phyloP scores from a whole-genome alignment of 2,113 vertebrate species.

The Tauraco erythrolophus region DNA sequence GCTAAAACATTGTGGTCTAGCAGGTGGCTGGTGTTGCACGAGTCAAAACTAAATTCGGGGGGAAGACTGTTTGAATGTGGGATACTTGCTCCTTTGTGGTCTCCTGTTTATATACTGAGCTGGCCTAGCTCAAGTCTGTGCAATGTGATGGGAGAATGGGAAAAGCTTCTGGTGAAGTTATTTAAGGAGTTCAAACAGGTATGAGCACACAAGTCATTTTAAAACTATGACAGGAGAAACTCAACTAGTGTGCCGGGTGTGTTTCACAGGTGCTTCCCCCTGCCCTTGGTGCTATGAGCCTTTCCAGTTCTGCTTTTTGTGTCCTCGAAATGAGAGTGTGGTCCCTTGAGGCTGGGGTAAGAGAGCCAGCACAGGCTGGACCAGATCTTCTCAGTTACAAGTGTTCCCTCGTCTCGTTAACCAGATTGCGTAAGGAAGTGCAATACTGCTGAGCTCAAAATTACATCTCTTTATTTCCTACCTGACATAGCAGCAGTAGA shows the following conservation, averaged over 20 bases:
- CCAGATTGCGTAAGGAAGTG: background rate
- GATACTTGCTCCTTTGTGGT: background rate
- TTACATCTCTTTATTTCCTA: background rate
- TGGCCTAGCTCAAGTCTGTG: background rate
- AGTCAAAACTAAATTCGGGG: background rate
- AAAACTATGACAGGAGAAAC: background rate
- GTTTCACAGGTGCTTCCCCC: background rate
- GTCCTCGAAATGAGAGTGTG: rapidly evolving
- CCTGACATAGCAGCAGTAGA: background rate
- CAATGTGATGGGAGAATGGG: background rate
- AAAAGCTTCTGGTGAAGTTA: background rate
- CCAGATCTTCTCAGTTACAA: background rate
- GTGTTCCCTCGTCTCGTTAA: background rate
- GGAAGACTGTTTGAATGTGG: background rate
- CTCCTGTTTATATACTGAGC: background rate
- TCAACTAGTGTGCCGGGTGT: rapidly evolving
- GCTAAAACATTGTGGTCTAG: rapidly evolving
- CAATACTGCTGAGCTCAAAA: background rate
- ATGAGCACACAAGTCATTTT: rapidly evolving
- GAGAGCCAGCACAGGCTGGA: background rate
- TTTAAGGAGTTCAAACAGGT: background rate
- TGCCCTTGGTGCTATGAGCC: background rate
- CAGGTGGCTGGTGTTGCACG: rapidly evolving
- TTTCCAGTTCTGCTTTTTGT: background rate
- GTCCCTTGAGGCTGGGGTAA: background rate